A percentile compares a stretch with the other conserved stretches of the same genome.
Evolutionary conservation across 1,140 invertebrate species (phyloP).

Genomic region (Hycleus phaleratus): DNA sequence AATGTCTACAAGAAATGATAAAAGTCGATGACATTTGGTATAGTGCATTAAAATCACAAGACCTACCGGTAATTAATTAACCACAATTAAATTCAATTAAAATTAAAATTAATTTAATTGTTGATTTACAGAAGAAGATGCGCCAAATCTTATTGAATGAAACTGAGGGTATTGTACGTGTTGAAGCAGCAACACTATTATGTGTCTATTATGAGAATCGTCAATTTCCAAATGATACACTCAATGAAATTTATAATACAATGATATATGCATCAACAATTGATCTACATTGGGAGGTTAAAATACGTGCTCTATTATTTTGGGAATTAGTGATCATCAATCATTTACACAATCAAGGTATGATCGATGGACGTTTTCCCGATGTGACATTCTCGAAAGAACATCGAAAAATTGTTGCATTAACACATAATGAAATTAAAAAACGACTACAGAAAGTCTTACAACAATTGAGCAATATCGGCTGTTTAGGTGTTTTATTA

Average conservation of each 20-base stretch:
- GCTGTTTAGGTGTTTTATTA: conserved; percentile 59
- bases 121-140: conserved; percentile 50
- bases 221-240: conserved; percentile 44
- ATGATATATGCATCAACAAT: conserved; percentile 56
- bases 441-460: conserved; percentile 54
- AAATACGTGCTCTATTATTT: conserved; percentile 58
- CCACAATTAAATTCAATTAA: not conserved
- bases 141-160: conserved; percentile 56
- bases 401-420: conserved; percentile 62
- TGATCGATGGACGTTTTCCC: conserved; percentile 70
- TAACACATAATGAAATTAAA: conserved; percentile 60
- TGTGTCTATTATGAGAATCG: conserved; percentile 57
- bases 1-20: conserved; percentile 57
- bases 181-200: conserved; percentile 59
- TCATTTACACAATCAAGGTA: conserved; percentile 62
- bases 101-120: conserved; percentile 1
- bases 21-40: conserved; percentile 59
- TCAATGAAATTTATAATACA: conserved; percentile 45
- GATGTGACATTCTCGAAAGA: conserved; percentile 70
- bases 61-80: conserved; percentile 51
- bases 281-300: conserved; percentile 75
- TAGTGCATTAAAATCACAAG: conserved; percentile 47
- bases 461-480: conserved; percentile 52
- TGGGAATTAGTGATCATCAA: conserved; percentile 61
- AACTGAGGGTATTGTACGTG: conserved; percentile 65